Evolutionary conservation across 1,140 invertebrate species (phyloP).

Genomic region (Macrotrachela quadricornifera): DNA sequence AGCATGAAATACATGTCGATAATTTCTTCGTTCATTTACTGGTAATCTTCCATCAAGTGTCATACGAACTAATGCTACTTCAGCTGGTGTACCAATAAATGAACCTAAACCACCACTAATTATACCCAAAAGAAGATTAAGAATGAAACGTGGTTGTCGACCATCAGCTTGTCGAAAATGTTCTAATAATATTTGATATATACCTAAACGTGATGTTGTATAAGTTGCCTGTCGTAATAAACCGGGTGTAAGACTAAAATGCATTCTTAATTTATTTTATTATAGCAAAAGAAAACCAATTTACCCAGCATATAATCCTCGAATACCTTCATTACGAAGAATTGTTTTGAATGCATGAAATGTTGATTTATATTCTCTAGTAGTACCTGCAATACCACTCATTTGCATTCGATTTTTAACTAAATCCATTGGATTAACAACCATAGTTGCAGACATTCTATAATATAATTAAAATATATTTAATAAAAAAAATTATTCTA

Average conservation of each 20-base stretch:
- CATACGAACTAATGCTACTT: conserved; percentile 52
- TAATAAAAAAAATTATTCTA: background rate
- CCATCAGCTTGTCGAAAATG: too few species aligned
- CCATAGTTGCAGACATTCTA: conserved; percentile 82
- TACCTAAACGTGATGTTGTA: conserved; percentile 80
- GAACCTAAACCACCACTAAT: conserved; percentile 63
- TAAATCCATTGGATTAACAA: conserved; percentile 90
- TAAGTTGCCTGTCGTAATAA: conserved; percentile 86
- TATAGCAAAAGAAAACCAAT: background rate
- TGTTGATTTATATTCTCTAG: conserved; percentile 51
- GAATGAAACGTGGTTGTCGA: too few species aligned
- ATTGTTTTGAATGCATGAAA: conserved; percentile 48
- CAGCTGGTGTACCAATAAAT: conserved; percentile 78
- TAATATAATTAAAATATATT: conserved; percentile 12
- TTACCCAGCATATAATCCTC: conserved; percentile 63
- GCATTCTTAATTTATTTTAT: background rate
- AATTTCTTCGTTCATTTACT: conserved; percentile 60
- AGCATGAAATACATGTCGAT: conserved; percentile 77
- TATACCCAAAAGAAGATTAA: conserved; percentile 41
- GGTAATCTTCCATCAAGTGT: conserved; percentile 78
- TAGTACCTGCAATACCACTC: conserved; percentile 45
- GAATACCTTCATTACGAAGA: conserved; percentile 61
- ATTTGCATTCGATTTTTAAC: conserved; percentile 97
- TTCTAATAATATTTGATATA: conserved; percentile 67
- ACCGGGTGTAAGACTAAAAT: conserved; percentile 39